Evolutionary conservation across 2,113 vertebrate species (phyloP).

Genomic region (Aix galericulata): DNA sequence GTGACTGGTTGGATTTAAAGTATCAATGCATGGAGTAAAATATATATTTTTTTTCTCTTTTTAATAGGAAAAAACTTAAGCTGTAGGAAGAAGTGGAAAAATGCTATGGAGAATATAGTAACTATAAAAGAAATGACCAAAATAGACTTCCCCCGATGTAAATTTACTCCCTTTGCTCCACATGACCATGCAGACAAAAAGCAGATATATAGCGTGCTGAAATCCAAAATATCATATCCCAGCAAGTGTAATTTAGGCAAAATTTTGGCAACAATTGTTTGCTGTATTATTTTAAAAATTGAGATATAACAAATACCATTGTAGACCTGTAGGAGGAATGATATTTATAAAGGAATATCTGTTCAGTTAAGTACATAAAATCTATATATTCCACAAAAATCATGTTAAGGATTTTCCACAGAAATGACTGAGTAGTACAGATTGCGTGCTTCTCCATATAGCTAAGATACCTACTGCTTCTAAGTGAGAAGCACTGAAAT

Average conservation of each 20-base stretch:
- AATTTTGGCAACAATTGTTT: constrained; percentile 53
- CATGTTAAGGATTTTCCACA: background rate
- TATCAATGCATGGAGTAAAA: constrained; percentile 63
- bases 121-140: background rate
- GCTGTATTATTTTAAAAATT: background rate
- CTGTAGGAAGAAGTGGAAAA: constrained; percentile 12
- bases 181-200: constrained; percentile 17
- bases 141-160: background rate
- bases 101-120: background rate
- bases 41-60: constrained; percentile 44
- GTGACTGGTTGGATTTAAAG: constrained; percentile 72
- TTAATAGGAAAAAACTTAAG: constrained; percentile 10
- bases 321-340: constrained; percentile 54
- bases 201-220: background rate
- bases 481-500: constrained; percentile 26
- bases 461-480: background rate
- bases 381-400: background rate
- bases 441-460: background rate
- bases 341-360: constrained; percentile 14
- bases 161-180: constrained; percentile 28
- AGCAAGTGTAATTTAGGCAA: background rate
- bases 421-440: background rate
- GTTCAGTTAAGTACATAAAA: background rate
- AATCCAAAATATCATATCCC: background rate
- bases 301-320: background rate